Percentiles rank a stretch among this genome's conserved stretches.
These are phyloP conservation scores for Bradypodion pumilum DNA, from an alignment of 2,797 vertebrate species.

Conservation along the genomic window DNA sequence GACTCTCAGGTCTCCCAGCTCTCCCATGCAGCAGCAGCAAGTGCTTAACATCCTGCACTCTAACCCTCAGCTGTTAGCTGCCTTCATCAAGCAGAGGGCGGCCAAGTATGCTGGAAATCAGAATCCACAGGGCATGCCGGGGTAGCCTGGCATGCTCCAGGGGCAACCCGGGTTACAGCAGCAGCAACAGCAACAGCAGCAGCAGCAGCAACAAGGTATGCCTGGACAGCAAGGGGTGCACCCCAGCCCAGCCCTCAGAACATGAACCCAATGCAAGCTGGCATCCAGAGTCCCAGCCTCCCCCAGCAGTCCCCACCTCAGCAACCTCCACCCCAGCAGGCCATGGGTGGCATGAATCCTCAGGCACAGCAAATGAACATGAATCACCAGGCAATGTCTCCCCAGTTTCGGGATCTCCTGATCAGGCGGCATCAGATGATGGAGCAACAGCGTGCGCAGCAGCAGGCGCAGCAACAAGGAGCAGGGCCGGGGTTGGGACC, in stretches of 20 bases:
- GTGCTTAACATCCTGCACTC: slow-evolving; percentile 95
- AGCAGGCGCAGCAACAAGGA: slow-evolving; percentile 84
- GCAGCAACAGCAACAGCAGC: no score
- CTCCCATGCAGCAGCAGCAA: slow-evolving; percentile 94
- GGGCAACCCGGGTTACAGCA: slow-evolving; percentile 87
- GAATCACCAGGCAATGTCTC: slow-evolving; percentile 81
- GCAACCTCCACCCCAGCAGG: slow-evolving; percentile 72
- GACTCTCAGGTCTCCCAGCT: slow-evolving; percentile 94
- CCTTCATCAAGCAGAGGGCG: slow-evolving; percentile 95
- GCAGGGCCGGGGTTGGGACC: slow-evolving; percentile 68
- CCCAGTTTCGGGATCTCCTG: slow-evolving; percentile 90
- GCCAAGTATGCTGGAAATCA: slow-evolving; percentile 84
- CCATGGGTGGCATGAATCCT: slow-evolving; percentile 79
- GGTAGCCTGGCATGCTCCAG: slow-evolving; percentile 83
- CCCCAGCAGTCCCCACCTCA: slow-evolving; percentile 70
- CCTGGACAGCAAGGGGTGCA: slow-evolving; percentile 82
- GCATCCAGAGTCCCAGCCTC: slow-evolving; percentile 76
- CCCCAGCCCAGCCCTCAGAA: slow-evolving; percentile 75
- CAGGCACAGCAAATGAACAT: slow-evolving; percentile 88
- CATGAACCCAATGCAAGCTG: slow-evolving; percentile 80
- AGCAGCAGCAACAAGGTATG: slow-evolving; percentile 80
- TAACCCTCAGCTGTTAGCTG: slow-evolving; percentile 93
- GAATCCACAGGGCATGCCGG: slow-evolving; percentile 72
- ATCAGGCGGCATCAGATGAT: slow-evolving; percentile 88
- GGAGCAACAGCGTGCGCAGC: slow-evolving; percentile 86